phyloP scores from a whole-genome alignment of 30 jellyfish, hydroid and myxozoan genomes.

The Rhopilema esculentum region DNA sequence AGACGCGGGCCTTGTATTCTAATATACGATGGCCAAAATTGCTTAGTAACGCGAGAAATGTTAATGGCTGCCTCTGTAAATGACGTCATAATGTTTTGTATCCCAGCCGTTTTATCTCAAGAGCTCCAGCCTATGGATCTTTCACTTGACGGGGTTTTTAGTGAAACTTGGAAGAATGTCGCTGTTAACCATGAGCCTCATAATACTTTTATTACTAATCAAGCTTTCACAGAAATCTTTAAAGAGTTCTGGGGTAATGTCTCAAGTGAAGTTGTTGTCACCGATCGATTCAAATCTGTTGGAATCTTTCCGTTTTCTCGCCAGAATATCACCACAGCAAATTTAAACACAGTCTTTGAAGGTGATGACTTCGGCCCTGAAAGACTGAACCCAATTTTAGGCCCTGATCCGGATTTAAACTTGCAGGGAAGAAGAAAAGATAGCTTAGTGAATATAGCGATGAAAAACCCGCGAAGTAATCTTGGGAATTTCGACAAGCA shows the following conservation, averaged over 20 bases:
- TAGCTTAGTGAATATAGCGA: constrained; percentile 4
- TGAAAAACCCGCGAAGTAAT: constrained; percentile 18
- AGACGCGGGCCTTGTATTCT: constrained; percentile 57
- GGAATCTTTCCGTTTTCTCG: constrained; percentile 50
- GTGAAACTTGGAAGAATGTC: constrained; percentile 38
- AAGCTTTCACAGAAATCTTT: constrained; percentile 13
- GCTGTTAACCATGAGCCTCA: constrained; percentile 1
- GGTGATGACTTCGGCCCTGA: constrained; percentile 20
- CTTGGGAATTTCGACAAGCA: constrained; percentile 23
- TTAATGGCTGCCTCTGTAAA: constrained; percentile 51
- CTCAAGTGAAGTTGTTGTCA: constrained; percentile 1
- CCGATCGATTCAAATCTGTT: constrained; percentile 23
- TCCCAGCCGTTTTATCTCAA: constrained; percentile 39
- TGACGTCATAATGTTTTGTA: constrained; percentile 61
- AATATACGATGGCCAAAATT: constrained; percentile 38
- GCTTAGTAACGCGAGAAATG: constrained; percentile 44
- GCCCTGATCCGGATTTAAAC: constrained; percentile 32
- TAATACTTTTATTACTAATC: background rate
- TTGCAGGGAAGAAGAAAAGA: constrained; percentile 35
- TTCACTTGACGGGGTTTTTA: constrained; percentile 21
- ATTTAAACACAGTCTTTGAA: constrained; percentile 16
- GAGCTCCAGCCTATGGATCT: constrained; percentile 56
- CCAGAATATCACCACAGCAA: constrained; percentile 18
- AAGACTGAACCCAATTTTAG: constrained; percentile 8
- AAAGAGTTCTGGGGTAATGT: constrained; percentile 20